A percentile compares a stretch with the other conserved stretches of the same genome.
phyloP scores from a whole-genome alignment of 23 tunicate species.

The Trididemnum clinides region DNA sequence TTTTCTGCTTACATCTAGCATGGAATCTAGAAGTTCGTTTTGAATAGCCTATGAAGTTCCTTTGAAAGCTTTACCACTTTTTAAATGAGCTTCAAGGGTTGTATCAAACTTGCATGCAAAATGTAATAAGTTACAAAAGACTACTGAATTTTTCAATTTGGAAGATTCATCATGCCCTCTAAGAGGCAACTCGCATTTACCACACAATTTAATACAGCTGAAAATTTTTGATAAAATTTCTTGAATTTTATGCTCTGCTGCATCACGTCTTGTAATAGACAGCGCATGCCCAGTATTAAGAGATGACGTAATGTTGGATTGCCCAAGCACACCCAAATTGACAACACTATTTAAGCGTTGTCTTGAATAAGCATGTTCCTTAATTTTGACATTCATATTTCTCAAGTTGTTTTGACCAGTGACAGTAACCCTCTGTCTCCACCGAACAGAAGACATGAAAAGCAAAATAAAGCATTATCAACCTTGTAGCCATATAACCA shows the following conservation, averaged over 20 bases:
- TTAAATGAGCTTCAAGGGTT: neutral
- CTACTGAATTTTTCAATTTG: neutral
- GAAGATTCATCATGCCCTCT: conserved; percentile 22
- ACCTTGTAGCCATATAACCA: conserved; percentile 14
- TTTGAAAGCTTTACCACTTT: neutral
- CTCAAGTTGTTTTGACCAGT: neutral
- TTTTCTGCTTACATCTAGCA: neutral
- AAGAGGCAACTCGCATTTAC: conserved; percentile 3
- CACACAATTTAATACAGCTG: conserved; percentile 1
- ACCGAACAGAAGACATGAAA: conserved; percentile 14
- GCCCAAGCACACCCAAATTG: neutral
- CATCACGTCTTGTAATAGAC: neutral
- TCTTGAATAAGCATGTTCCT: neutral
- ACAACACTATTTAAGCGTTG: conserved; percentile 2
- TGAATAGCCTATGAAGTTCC: neutral
- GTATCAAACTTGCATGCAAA: neutral
- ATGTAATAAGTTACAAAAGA: neutral
- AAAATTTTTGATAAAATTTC: conserved; percentile 17
- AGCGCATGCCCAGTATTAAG: neutral
- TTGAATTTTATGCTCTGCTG: neutral
- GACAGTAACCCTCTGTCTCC: neutral
- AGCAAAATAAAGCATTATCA: conserved; percentile 9
- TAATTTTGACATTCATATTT: neutral
- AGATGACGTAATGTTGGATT: neutral
- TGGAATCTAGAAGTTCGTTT: neutral